A percentile compares a stretch with the other conserved stretches of the same genome.
phyloP scores from a whole-genome alignment of 2,113 vertebrate genomes.

The Brachyistius frenatus region DNA sequence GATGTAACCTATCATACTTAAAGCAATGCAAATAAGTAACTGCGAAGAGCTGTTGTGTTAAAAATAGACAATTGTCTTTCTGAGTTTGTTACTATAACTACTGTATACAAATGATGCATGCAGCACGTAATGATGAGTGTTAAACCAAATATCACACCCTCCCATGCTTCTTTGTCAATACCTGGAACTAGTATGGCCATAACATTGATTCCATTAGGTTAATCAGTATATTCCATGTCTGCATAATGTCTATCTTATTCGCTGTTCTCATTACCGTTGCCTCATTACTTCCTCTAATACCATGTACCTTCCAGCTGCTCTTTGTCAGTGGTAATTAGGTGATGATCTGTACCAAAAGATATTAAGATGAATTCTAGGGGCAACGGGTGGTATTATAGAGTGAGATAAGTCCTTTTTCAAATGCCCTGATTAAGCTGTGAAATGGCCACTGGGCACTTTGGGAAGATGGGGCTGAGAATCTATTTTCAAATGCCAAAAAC shows the following conservation, averaged over 20 bases:
- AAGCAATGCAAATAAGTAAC: background rate
- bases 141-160: conserved; percentile 4
- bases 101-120: conserved; percentile 7
- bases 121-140: background rate
- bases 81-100: conserved; percentile 14
- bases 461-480: conserved; percentile 52
- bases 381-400: conserved; percentile 57
- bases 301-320: conserved; percentile 75
- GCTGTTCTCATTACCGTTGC: conserved; percentile 71
- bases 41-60: background rate
- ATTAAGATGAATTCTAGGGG: conserved; percentile 76
- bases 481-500: conserved; percentile 69
- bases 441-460: conserved; percentile 46
- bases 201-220: conserved; percentile 58
- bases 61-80: background rate
- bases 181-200: conserved; percentile 10
- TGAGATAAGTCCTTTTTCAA: conserved; percentile 59
- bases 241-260: conserved; percentile 58
- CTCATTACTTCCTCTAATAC: conserved; percentile 79
- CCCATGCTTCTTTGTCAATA: background rate
- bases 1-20: background rate
- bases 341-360: conserved; percentile 74
- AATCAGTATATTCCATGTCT: conserved; percentile 63
- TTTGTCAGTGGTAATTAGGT: conserved; percentile 79
- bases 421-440: conserved; percentile 55